Percentiles rank a stretch among this genome's conserved stretches.
These are phyloP conservation scores for Brachylomia viminalis DNA, from an alignment of 2,888 invertebrate species.

Conservation along the genomic window DNA sequence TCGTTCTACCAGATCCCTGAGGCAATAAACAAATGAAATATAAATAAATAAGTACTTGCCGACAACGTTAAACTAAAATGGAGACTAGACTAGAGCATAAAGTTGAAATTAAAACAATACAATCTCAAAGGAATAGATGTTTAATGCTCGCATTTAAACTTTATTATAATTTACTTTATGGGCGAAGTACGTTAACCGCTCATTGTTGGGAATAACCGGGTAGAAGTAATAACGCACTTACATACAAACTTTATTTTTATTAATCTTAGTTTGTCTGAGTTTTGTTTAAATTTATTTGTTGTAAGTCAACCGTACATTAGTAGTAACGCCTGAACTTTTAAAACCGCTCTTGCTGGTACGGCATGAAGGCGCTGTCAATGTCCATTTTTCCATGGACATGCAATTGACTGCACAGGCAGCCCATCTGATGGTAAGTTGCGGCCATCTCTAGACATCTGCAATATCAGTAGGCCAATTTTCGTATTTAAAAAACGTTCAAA, in stretches of 20 bases:
- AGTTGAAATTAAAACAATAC: slow-evolving; percentile 45
- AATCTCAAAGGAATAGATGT: slow-evolving; percentile 44
- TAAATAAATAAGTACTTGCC: slow-evolving; percentile 34
- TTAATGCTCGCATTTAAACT: slow-evolving; percentile 55
- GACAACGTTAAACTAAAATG: slow-evolving; percentile 35
- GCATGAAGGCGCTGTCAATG: too few species aligned
- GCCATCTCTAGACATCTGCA: too few species aligned
- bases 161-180: slow-evolving; percentile 58
- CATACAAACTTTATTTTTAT: slow-evolving; percentile 11
- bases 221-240: slow-evolving; percentile 12
- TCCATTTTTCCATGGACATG: too few species aligned
- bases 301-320: not conserved
- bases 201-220: slow-evolving; percentile 24
- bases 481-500: too few species aligned
- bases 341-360: not conserved
- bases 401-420: too few species aligned
- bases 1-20: not conserved
- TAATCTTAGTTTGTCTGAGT: too few species aligned
- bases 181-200: slow-evolving; percentile 23
- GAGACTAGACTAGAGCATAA: slow-evolving; percentile 30
- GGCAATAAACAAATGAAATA: slow-evolving; percentile 28
- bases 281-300: not conserved
- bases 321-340: not conserved
- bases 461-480: too few species aligned
- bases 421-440: too few species aligned